A percentile compares a stretch with the other conserved stretches of the same genome.
These are phyloP conservation scores for Drosophila recens DNA, from an alignment of 2,888 invertebrate genomes.

Conservation along the genomic window DNA sequence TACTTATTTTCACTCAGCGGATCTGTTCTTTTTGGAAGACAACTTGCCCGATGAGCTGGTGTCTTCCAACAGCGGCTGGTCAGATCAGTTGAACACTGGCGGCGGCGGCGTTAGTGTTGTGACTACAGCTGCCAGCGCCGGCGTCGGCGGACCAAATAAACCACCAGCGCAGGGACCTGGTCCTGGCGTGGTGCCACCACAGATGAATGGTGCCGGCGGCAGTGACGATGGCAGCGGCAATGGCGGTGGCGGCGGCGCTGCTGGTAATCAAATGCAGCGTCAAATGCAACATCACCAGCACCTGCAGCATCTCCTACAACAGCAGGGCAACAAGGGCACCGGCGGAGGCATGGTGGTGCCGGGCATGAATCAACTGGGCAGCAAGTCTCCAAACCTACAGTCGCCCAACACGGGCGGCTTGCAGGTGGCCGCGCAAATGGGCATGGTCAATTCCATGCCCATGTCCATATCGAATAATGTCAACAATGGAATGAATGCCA, in stretches of 20 bases:
- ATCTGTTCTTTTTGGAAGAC: slow-evolving; percentile 95
- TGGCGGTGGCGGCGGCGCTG: slow-evolving; percentile 36
- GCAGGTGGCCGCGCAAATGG: slow-evolving; percentile 89
- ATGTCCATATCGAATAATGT: slow-evolving; percentile 92
- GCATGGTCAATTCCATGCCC: slow-evolving; percentile 88
- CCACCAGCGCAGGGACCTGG: slow-evolving; percentile 94
- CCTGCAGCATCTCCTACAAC: slow-evolving; percentile 89
- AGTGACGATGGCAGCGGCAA: slow-evolving; percentile 59
- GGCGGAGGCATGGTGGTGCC: slow-evolving; percentile 85
- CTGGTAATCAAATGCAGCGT: slow-evolving; percentile 77
- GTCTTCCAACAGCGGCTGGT: slow-evolving; percentile 90
- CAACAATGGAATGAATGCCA: slow-evolving; percentile 90
- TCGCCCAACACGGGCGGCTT: slow-evolving; percentile 93
- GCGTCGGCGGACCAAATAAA: slow-evolving; percentile 86
- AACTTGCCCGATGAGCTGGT: slow-evolving; percentile 96
- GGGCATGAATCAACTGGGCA: slow-evolving; percentile 91
- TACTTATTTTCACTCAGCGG: slow-evolving; percentile 86
- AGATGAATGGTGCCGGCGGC: slow-evolving; percentile 89
- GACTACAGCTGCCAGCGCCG: slow-evolving; percentile 75
- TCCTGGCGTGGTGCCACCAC: slow-evolving; percentile 87
- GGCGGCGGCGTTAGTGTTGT: slow-evolving; percentile 86
- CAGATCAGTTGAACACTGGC: slow-evolving; percentile 87
- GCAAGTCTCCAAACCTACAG: slow-evolving; percentile 93
- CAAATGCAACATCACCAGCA: slow-evolving; percentile 87
- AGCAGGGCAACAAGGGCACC: slow-evolving; percentile 80